These are phyloP conservation scores for Erpobdella octoculata DNA, from an alignment of 2,888 invertebrate species.

Conservation along the genomic window DNA sequence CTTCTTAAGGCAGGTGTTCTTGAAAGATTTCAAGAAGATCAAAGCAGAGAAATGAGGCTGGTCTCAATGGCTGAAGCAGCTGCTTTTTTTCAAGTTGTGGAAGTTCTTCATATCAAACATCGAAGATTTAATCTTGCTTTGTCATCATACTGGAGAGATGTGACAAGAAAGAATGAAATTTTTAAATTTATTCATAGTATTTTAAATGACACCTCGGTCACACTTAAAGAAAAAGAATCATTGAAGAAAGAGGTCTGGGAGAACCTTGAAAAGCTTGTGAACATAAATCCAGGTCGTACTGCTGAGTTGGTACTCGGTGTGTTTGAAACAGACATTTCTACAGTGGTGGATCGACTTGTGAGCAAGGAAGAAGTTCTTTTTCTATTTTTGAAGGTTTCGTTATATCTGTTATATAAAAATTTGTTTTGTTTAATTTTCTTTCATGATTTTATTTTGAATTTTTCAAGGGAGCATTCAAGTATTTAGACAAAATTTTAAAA, in stretches of 20 bases:
- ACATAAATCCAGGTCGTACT: slow-evolving; percentile 60
- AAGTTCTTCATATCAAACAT: slow-evolving; percentile 62
- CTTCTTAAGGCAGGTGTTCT: slow-evolving; percentile 60
- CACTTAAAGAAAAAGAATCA: slow-evolving; percentile 43
- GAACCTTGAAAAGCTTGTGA: slow-evolving; percentile 55
- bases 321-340: neutral
- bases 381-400: slow-evolving; percentile 12
- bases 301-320: slow-evolving; percentile 58
- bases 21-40: slow-evolving; percentile 53
- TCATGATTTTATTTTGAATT: neutral
- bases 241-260: slow-evolving; percentile 44
- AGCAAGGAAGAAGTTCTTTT: neutral
- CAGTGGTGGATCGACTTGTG: neutral
- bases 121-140: slow-evolving; percentile 62
- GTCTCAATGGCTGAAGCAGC: slow-evolving; percentile 61
- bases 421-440: too few species aligned
- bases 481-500: neutral
- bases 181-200: slow-evolving; percentile 41
- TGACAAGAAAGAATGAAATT: slow-evolving; percentile 54
- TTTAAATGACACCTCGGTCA: slow-evolving; percentile 42
- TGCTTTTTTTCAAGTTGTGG: slow-evolving; percentile 58
- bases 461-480: neutral
- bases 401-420: too few species aligned
- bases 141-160: slow-evolving; percentile 63
- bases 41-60: slow-evolving; percentile 51